Evolutionary conservation across 2,797 vertebrate genomes (phyloP), one percentile per base, ranked within the genome.

Genomic region (Pampus argenteus): DNA sequence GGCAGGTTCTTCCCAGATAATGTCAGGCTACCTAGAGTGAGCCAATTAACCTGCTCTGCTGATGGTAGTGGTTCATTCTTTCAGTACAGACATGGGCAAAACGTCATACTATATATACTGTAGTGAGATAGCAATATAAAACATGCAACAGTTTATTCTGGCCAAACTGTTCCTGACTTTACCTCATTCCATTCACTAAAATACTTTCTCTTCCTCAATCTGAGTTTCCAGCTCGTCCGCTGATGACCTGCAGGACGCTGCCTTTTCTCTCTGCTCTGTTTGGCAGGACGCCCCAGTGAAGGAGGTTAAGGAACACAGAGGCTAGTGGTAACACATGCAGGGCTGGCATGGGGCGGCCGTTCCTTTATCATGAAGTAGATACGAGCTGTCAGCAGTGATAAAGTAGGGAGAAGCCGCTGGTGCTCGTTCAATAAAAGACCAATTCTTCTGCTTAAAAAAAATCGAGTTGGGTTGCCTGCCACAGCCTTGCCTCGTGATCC

Each of bases 331-430:
- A 79, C 76, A 66, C 59, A 68, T 5, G 10, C 69, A 45, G 66
- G 61, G 60, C 47, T 49, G 60, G 60, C 51, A 29, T 28, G 14
- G 50, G 65, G 45, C 20, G 1, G 49, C 76, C 22, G 57, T 68
- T 74, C 47, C 47, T 87, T 86, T 66, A 82, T 85, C 83, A 80
- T 25, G 38, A 51, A 52, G 61, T 66, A 34, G 63, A 45, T 71
- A 48, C 69, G 56, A 61, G 61, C 82, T 88, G 84, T 86, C 81
- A 75, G 71, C 69, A 1, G 66, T 83, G 79, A 90, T 84, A 50
- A 83, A 89, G 71, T 78, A 36, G 50, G 52, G 59, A 76, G 71
- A 66, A 67, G 56, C 68, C 36, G 72, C 77, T 63, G 71, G 47
- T 44, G 26, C 74, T 79, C 59, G 56, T 83, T 87, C 79, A 85